Conservation (phyloP, 2,888 invertebrate species). For the Theretra japonica region DNA sequence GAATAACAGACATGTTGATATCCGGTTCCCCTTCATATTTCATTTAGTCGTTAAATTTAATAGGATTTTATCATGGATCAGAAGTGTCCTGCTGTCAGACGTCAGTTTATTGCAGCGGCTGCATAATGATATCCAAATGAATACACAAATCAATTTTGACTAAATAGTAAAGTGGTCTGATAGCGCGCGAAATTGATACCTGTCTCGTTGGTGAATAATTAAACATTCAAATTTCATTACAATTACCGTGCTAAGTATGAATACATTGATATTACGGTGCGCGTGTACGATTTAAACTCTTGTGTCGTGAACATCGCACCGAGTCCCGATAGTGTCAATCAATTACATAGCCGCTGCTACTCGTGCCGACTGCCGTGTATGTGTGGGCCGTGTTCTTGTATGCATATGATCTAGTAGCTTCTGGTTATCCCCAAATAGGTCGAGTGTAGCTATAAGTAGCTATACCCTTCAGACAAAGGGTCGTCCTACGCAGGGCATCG, state of each 20-base stretch:
- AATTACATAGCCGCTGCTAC: not conserved
- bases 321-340: not conserved
- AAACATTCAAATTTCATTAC: not conserved
- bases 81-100: constrained; percentile 17
- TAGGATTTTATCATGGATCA: constrained; percentile 20
- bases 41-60: constrained; percentile 21
- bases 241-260: not conserved
- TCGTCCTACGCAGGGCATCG: constrained; percentile 74
- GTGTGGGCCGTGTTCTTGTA: not conserved
- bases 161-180: not conserved
- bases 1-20: constrained; percentile 11
- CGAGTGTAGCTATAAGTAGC: constrained; percentile 23
- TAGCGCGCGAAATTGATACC: constrained; percentile 22
- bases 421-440: constrained; percentile 26
- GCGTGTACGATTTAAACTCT: not conserved
- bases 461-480: constrained; percentile 60
- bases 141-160: constrained; percentile 9
- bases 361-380: not conserved
- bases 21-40: constrained; percentile 25
- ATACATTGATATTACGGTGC: not conserved
- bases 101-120: not conserved
- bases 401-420: constrained; percentile 11
- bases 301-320: not conserved
- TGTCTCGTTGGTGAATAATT: constrained; percentile 7
- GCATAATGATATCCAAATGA: constrained; percentile 14